phyloP scores from a whole-genome alignment of 2,888 invertebrate species.

The Patella caerulea region DNA sequence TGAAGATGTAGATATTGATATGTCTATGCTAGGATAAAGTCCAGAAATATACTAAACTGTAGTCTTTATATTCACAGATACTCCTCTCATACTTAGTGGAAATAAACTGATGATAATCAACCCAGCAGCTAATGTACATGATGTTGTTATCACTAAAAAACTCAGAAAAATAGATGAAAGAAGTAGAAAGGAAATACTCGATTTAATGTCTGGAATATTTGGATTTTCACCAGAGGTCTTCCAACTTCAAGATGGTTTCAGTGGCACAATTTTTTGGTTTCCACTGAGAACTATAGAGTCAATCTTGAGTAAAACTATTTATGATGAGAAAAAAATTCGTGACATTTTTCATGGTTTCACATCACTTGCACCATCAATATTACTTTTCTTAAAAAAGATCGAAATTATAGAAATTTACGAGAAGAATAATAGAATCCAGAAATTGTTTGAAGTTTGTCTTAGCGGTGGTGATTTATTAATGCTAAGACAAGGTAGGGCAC shows the following conservation, averaged over 20 bases:
- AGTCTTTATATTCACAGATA: conserved; percentile 46
- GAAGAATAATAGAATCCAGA: background rate
- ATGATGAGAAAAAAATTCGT: conserved; percentile 44
- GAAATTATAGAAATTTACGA: conserved; percentile 47
- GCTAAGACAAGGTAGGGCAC: conserved; percentile 1
- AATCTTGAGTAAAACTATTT: conserved; percentile 50
- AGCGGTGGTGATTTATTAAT: background rate
- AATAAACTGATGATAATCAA: conserved; percentile 56
- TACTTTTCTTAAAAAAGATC: conserved; percentile 62
- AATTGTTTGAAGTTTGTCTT: conserved; percentile 12
- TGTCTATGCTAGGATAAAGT: no score
- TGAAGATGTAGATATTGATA: no score
- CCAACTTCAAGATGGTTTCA: conserved; percentile 29
- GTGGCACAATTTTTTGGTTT: conserved; percentile 65
- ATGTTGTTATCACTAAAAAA: background rate
- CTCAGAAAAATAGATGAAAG: conserved; percentile 10
- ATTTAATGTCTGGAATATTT: conserved; percentile 50
- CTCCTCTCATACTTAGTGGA: conserved; percentile 61
- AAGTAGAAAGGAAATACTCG: conserved; percentile 21
- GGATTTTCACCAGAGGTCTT: conserved; percentile 39
- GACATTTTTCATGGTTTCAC: conserved; percentile 53
- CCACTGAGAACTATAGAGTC: conserved; percentile 55
- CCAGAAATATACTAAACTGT: no score
- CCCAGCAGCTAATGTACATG: conserved; percentile 41
- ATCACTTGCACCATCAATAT: conserved; percentile 51